Percentiles rank a stretch among this genome's conserved stretches.
Evolutionary conservation across 2,113 vertebrate species (phyloP).

Genomic region (Oryzias celebensis): DNA sequence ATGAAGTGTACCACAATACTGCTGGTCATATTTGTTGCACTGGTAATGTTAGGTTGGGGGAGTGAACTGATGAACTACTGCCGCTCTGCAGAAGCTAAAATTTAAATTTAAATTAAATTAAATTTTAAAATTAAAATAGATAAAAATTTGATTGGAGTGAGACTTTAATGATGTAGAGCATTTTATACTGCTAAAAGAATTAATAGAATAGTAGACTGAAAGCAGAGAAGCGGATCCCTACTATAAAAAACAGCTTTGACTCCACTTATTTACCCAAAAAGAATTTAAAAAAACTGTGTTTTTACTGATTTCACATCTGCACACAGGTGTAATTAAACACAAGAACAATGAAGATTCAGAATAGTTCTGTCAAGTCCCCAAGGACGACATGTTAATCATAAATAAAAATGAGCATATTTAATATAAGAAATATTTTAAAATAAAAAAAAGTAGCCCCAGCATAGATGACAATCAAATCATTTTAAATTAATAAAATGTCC

Average conservation of each 20-base stretch:
- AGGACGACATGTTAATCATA: constrained; percentile 18
- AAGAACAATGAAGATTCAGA: constrained; percentile 57
- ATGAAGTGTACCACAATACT: no score
- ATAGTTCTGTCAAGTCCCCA: constrained; percentile 50
- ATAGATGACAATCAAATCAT: no score
- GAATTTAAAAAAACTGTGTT: constrained; percentile 10
- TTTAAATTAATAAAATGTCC: no score
- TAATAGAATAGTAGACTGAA: not conserved
- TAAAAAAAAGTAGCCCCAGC: not conserved
- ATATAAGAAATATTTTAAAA: constrained; percentile 2
- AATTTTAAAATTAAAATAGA: no score
- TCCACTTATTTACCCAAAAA: not conserved
- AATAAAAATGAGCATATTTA: constrained; percentile 12
- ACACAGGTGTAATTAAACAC: constrained; percentile 59
- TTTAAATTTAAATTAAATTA: no score
- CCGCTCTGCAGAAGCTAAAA: no score
- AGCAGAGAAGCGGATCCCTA: not conserved
- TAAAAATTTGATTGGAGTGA: no score
- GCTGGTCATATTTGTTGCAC: no score
- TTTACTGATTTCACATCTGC: constrained; percentile 41
- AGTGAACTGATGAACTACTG: no score
- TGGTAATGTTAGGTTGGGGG: no score
- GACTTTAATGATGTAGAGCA: no score
- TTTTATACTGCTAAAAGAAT: not conserved
- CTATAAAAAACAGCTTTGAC: not conserved